phyloP scores from a whole-genome alignment of 2,797 vertebrate genomes.

The Chrysolophus pictus region DNA sequence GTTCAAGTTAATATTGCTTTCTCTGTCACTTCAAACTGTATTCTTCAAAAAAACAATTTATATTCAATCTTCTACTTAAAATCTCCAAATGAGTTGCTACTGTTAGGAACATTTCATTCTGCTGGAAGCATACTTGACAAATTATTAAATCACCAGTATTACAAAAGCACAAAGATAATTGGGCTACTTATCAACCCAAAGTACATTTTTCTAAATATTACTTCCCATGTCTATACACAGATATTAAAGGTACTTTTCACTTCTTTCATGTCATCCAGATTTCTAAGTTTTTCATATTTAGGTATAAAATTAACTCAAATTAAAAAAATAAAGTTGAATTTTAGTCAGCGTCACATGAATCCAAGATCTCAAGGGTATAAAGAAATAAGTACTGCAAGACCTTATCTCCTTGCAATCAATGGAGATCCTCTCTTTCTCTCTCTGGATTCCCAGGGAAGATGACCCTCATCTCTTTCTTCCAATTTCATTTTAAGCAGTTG shows the following conservation, averaged over 20 bases:
- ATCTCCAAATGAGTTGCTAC: not conserved
- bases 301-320: not conserved
- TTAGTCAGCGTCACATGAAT: not conserved
- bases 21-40: not conserved
- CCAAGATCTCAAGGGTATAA: not conserved
- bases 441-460: not conserved
- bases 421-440: not conserved
- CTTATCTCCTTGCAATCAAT: no score
- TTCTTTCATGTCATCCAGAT: not conserved
- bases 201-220: not conserved
- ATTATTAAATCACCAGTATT: not conserved
- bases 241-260: not conserved
- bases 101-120: not conserved
- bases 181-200: not conserved
- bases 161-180: not conserved
- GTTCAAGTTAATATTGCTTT: not conserved
- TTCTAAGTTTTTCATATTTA: not conserved
- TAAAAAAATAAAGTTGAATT: fast-evolving
- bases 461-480: not conserved
- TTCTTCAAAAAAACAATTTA: not conserved
- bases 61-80: not conserved
- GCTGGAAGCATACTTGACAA: not conserved
- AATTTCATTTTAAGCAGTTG: not conserved
- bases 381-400: not conserved
- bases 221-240: not conserved